Base-by-base conservation (phyloP, 2,113 vertebrate species). In the Eclectus roratus region DNA sequence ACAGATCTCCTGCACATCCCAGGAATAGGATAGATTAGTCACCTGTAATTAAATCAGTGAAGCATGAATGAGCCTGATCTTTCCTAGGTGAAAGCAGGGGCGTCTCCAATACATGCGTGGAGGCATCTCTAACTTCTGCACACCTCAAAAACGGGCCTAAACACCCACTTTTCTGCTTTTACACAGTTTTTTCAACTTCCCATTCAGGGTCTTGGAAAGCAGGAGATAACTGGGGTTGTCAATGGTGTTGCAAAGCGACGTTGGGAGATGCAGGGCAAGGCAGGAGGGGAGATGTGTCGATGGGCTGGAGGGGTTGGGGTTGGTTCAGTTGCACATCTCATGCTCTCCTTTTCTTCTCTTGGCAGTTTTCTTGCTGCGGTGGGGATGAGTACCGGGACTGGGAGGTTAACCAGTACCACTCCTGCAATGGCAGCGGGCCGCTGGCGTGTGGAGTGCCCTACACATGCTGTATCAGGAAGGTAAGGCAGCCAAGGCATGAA, bases 401-500 rank as follows among this genome's bases (percentile, higher is more conserved):
- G 99, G 96, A 78, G 9, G 99, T 99, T 63, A 99, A 99, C 85
- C 98, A 97, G 89, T 99, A 99, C 93, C 99, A 99, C 94, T 98
- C 98, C 50, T 99, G 99, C 96, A 98, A 99, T 9, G 80, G 98
- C 64, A 98, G 97, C 0, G 98, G 99, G 6, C 98, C 98, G 0
- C 96, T 99, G 63, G 98, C 99, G 2, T 99, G 99, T 2, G 99
- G 99, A 3, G 99, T 99, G 86, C 99, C 99, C 17, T 98, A 99
- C 52, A 99, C 99, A 2, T 99, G 99, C 94, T 99, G 99, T 60
- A n/a, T 89, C 24, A 90, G 76, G 33, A 96, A 97, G 98, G 99
- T 99, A 89, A 98, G 97, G 84, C 13, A 27, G 25, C 41, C 3
- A 1, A 60, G 41, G n/a, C 37, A 23, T 0, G 0, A 7, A 83